Evolutionary conservation across 2,113 vertebrate genomes (phyloP).

Genomic region (Ammospiza nelsoni): DNA sequence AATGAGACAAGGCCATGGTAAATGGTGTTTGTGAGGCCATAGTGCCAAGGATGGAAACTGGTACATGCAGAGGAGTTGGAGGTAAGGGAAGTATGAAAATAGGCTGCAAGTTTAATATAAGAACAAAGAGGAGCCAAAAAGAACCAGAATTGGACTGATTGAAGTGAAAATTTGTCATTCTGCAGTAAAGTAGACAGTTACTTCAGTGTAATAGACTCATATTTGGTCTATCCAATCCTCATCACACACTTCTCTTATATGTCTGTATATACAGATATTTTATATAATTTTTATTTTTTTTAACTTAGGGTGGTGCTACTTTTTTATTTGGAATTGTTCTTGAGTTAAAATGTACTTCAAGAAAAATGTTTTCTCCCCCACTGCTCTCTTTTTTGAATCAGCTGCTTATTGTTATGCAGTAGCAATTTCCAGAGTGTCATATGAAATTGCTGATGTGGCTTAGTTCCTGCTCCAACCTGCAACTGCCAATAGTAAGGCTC

Average conservation of each 20-base stretch:
- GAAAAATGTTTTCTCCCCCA: neutral
- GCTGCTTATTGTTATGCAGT: conserved; percentile 70
- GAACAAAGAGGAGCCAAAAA: conserved; percentile 37
- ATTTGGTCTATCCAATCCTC: neutral
- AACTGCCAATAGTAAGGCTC: conserved; percentile 51
- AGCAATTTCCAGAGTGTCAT: conserved; percentile 72
- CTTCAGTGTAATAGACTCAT: neutral
- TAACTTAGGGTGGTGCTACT: neutral
- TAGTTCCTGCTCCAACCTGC: conserved; percentile 52
- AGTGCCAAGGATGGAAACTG: neutral
- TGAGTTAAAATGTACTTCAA: neutral
- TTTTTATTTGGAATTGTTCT: neutral
- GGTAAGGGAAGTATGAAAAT: neutral
- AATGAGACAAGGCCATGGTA: neutral
- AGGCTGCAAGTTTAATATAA: conserved; percentile 52
- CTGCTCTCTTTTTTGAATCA: neutral
- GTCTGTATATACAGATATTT: neutral
- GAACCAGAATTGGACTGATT: conserved; percentile 3
- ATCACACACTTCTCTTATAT: neutral
- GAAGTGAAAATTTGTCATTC: conserved; percentile 34
- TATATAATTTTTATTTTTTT: neutral
- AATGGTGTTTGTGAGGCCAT: neutral
- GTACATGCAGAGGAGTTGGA: neutral
- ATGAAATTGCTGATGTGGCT: conserved; percentile 78
- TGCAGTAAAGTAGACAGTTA: conserved; percentile 18